Evolutionary conservation across 2,797 vertebrate genomes (phyloP), one percentile per base, ranked within the genome.

Genomic region (Poecilia picta): DNA sequence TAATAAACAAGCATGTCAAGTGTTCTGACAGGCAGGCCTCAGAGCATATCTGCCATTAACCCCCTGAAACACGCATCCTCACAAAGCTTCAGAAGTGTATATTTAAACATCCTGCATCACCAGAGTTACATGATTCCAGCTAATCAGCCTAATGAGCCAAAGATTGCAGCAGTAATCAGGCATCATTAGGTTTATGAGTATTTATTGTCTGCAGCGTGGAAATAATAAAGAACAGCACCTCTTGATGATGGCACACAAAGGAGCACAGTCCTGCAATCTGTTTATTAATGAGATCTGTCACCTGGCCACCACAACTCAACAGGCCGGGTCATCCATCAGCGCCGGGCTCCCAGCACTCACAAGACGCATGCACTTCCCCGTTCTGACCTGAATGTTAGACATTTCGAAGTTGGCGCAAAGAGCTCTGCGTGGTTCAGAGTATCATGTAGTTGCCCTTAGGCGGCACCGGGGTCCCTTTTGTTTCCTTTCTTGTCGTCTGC

Each of bases 131-230:
- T 92, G 91, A 91, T 93, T 94, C 94, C 89, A 94, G 94, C 94
- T 96, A 96, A 96, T 96, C 95, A 96, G 95, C 94, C 93, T 96
- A 96, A 96, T 96, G 96, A 96, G 95, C 87, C 96, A 96, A 95
- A 96, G 94, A 96, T 96, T 96, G 96, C 95, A 91, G 95, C 94
- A 94, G 95, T 96, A 96, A 96, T 96, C 95, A 96, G 94, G 95
- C 95, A 89, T 95, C 96, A 96, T 96, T 96, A 96, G 94, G 93
- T 95, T 96, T 95, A 96, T 96, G 95, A 96, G 95, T 96, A 96
- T 96, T 96, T 96, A 96, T 96, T 96, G 95, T 96, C 94, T 86
- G 93, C 93, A 93, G 94, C 92, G 91, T 79, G 90, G 94, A 95
- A 93, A 93, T 93, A 95, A 95, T 95, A 94, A 94, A 95, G 94